phyloP scores from a whole-genome alignment of 2,113 vertebrate species.

The Rhinichthys klamathensis region DNA sequence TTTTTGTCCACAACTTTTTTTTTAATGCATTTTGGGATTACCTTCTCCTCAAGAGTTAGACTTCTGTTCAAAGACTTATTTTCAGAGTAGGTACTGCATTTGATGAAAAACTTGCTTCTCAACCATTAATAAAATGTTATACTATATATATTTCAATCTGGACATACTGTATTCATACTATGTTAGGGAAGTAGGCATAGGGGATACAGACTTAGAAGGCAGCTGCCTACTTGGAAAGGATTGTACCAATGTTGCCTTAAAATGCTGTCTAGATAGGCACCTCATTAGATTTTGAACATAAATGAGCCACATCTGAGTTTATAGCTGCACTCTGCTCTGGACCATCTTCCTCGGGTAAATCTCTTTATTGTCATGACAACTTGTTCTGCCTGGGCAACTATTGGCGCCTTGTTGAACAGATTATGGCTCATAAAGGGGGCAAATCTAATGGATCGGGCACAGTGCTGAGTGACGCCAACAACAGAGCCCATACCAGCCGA shows the following conservation, averaged over 20 bases:
- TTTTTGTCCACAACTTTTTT: neutral
- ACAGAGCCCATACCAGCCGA: constrained; percentile 45
- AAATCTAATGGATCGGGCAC: constrained; percentile 65
- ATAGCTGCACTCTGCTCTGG: constrained; percentile 27
- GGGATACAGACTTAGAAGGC: no score
- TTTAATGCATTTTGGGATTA: neutral
- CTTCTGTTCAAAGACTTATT: no score
- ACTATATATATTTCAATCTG: neutral
- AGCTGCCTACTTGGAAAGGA: neutral
- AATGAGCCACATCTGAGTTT: neutral
- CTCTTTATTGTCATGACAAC: constrained; percentile 50
- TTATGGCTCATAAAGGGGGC: constrained; percentile 58
- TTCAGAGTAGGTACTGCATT: no score
- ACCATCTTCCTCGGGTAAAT: constrained; percentile 54
- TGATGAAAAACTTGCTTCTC: neutral
- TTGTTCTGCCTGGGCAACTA: constrained; percentile 42
- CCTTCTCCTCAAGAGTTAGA: neutral
- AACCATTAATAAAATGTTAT: neutral
- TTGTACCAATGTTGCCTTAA: neutral
- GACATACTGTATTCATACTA: neutral
- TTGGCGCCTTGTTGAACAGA: constrained; percentile 63
- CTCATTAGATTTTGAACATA: neutral
- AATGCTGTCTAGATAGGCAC: neutral
- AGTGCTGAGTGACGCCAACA: constrained; percentile 62
- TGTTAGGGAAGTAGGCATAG: neutral